These are phyloP conservation scores for Cantharis lateralis DNA, from an alignment of 2,888 invertebrate species.

Conservation along the genomic window DNA sequence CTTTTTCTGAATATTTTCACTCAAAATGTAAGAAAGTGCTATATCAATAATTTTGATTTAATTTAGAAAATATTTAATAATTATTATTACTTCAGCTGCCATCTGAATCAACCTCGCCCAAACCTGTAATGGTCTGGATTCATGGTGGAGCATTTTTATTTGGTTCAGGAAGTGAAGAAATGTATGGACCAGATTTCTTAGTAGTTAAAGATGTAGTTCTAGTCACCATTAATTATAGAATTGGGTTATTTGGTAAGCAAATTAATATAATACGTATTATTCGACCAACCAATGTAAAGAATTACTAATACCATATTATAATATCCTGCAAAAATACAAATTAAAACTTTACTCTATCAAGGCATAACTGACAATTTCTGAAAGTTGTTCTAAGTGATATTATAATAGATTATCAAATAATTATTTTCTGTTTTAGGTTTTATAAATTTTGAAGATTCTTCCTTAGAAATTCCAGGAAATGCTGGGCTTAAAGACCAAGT, in stretches of 20 bases:
- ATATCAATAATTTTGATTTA: no score
- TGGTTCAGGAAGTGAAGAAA: slow-evolving; percentile 23
- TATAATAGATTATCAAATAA: no score
- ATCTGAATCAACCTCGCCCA: not conserved
- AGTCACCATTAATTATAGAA: slow-evolving; percentile 32
- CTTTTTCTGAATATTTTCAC: slow-evolving; percentile 13
- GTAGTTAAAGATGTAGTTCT: slow-evolving; percentile 30
- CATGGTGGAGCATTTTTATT: slow-evolving; percentile 34
- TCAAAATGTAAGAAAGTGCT: slow-evolving; percentile 12
- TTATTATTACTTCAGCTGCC: not conserved
- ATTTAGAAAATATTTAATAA: not conserved
- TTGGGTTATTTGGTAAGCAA: slow-evolving; percentile 27
- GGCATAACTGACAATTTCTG: no score
- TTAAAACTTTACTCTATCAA: no score
- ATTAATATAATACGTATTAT: no score
- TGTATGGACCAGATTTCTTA: slow-evolving; percentile 32
- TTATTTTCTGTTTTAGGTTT: slow-evolving; percentile 44
- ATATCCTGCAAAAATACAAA: no score
- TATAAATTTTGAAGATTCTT: slow-evolving; percentile 50
- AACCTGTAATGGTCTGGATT: slow-evolving; percentile 39
- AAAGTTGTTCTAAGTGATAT: no score
- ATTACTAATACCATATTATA: no score
- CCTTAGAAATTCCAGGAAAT: slow-evolving; percentile 55
- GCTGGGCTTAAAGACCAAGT: slow-evolving; percentile 45
- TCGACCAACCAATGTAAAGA: no score